Conservation (phyloP, 2,888 invertebrate species). For the Molanna angustata region DNA sequence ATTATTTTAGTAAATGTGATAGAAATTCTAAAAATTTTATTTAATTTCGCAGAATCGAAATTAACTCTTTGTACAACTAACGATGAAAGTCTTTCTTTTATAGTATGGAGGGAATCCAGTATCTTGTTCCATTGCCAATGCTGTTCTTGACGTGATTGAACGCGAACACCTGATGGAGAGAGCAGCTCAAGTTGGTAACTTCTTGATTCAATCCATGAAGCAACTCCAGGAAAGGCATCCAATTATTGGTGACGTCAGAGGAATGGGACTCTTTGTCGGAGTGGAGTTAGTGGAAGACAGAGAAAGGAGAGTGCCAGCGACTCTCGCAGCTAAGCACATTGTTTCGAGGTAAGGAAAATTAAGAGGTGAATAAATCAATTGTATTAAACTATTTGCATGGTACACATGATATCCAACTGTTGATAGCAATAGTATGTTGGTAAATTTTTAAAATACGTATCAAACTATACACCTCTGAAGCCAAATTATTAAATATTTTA, state of each 20-base stretch:
- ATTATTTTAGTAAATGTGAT: too few relatives aligned
- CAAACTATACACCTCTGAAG: too few relatives aligned
- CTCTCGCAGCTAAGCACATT: constrained; percentile 73
- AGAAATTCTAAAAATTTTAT: too few relatives aligned
- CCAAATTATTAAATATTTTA: too few relatives aligned
- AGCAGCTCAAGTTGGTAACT: constrained; percentile 77
- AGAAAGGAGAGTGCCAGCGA: constrained; percentile 74
- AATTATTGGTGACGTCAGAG: constrained; percentile 86
- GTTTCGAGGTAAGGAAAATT: constrained; percentile 61
- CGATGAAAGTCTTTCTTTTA: constrained; percentile 34
- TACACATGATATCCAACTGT: too few relatives aligned
- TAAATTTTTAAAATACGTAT: too few relatives aligned
- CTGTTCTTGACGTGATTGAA: constrained; percentile 91
- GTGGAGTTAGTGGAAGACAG: constrained; percentile 85
- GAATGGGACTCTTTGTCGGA: constrained; percentile 92
- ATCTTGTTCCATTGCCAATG: constrained; percentile 93
- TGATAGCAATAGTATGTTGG: too few relatives aligned
- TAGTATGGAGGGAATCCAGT: constrained; percentile 99
- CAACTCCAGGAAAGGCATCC: constrained; percentile 70
- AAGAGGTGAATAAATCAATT: too few relatives aligned
- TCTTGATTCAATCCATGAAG: constrained; percentile 66
- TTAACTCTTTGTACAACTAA: too few relatives aligned
- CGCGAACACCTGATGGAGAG: constrained; percentile 82
- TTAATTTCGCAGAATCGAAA: too few relatives aligned
- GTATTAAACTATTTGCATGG: too few relatives aligned